Percentiles rank a stretch among this genome's conserved stretches.
These are phyloP conservation scores for Semnornis frantzii DNA, from an alignment of 2,113 vertebrate genomes.

Conservation along the genomic window DNA sequence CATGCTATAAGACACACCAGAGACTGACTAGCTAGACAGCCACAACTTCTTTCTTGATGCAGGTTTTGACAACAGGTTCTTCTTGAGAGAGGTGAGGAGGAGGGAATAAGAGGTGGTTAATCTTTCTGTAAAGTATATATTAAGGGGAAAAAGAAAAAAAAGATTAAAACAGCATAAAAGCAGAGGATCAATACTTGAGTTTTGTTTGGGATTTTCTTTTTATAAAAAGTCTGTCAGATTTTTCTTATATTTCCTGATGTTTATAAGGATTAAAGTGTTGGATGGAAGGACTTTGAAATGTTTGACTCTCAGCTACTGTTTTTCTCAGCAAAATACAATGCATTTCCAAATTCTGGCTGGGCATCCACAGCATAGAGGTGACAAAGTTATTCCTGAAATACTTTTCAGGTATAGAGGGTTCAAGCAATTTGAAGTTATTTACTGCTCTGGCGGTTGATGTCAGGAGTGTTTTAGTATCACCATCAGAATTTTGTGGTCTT, in stretches of 20 bases:
- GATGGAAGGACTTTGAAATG: background rate
- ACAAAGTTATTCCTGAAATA: background rate
- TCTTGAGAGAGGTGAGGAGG: background rate
- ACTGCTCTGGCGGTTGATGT: background rate
- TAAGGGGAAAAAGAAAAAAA: no score
- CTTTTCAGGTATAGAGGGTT: background rate
- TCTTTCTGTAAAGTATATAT: background rate
- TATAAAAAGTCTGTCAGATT: background rate
- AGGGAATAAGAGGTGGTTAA: background rate
- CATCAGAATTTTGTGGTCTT: background rate
- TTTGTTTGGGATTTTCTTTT: no score
- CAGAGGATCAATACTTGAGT: background rate
- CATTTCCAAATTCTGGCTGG: background rate
- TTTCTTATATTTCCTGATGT: background rate
- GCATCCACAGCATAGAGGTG: background rate
- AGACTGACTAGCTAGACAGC: background rate
- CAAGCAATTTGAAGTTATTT: background rate
- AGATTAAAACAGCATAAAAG: background rate
- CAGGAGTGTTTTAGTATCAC: background rate
- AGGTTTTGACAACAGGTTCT: accelerated
- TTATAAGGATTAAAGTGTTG: background rate
- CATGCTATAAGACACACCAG: background rate
- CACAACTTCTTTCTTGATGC: background rate
- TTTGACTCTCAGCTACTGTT: background rate
- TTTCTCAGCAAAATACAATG: background rate